Conservation (phyloP, 2,888 invertebrate genomes). For the Encarsia formosa region DNA sequence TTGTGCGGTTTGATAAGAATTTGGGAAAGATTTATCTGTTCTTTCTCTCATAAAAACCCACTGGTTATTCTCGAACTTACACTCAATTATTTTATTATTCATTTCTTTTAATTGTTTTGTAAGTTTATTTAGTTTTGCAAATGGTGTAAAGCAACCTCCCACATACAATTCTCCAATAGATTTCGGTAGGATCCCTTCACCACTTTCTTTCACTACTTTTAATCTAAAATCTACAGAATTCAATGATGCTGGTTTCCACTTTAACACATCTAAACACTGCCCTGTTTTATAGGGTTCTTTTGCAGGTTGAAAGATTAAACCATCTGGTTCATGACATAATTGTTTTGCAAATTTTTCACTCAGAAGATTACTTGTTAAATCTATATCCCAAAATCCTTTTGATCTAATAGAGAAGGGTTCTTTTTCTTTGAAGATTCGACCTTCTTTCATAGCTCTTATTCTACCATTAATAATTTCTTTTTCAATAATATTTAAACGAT, state of each 20-base stretch:
- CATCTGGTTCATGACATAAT: constrained; percentile 93
- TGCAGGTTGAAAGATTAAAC: constrained; percentile 94
- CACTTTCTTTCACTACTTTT: constrained; percentile 70
- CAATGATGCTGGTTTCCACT: constrained; percentile 94
- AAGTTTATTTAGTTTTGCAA: constrained; percentile 67
- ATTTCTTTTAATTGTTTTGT: constrained; percentile 73
- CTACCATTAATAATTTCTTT: constrained; percentile 66
- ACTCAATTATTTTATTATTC: constrained; percentile 95
- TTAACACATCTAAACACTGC: constrained; percentile 77
- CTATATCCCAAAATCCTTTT: constrained; percentile 89
- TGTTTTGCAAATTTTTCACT: constrained; percentile 82
- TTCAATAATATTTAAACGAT: constrained; percentile 73
- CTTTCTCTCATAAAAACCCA: constrained; percentile 96
- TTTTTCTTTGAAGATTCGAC: constrained; percentile 66
- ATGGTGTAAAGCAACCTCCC: constrained; percentile 66
- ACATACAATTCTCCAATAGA: constrained; percentile 77
- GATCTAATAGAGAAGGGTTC: constrained; percentile 89
- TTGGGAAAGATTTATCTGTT: constrained; percentile 95
- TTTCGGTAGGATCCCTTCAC: constrained; percentile 65
- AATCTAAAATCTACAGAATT: constrained; percentile 96
- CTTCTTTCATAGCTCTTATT: constrained; percentile 70
- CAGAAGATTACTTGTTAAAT: constrained; percentile 65
- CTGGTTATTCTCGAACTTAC: constrained; percentile 71
- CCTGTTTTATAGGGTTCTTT: constrained; percentile 82
- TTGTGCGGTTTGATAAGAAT: constrained; percentile 80